phyloP scores from a whole-genome alignment of 2,888 invertebrate species.

The Papilio protenor region DNA sequence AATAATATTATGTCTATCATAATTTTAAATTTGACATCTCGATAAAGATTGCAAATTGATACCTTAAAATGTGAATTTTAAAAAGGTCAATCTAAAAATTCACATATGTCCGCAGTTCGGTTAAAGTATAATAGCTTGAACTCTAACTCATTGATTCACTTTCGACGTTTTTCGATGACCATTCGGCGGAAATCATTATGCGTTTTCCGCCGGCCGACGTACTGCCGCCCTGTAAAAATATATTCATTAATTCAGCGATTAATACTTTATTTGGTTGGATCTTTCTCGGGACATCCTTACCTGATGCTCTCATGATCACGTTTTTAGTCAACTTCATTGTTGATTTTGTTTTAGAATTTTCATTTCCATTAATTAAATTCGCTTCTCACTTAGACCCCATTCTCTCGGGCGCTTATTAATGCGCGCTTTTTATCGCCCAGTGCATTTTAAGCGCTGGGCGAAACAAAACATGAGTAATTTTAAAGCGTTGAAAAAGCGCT shows the following conservation, averaged over 20 bases:
- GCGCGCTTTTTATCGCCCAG: no score
- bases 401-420: no score
- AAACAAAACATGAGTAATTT: no score
- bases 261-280: constrained; percentile 59
- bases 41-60: neutral
- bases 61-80: constrained; percentile 9
- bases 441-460: no score
- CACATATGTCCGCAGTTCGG: neutral
- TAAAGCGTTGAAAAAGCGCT: no score
- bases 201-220: constrained; percentile 77
- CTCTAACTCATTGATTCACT: constrained; percentile 64
- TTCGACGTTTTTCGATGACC: constrained; percentile 74
- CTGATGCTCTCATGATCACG: constrained; percentile 56
- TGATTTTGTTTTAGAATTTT: neutral
- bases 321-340: constrained; percentile 41
- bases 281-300: constrained; percentile 59
- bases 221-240: constrained; percentile 75
- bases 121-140: constrained; percentile 50
- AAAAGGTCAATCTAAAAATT: constrained; percentile 20
- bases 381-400: neutral
- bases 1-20: neutral
- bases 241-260: constrained; percentile 79
- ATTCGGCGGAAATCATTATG: constrained; percentile 81
- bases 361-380: neutral
- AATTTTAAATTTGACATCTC: neutral